These are phyloP conservation scores for Panthera leo DNA, from an alignment of 2,113 vertebrate species.

Conservation along the genomic window DNA sequence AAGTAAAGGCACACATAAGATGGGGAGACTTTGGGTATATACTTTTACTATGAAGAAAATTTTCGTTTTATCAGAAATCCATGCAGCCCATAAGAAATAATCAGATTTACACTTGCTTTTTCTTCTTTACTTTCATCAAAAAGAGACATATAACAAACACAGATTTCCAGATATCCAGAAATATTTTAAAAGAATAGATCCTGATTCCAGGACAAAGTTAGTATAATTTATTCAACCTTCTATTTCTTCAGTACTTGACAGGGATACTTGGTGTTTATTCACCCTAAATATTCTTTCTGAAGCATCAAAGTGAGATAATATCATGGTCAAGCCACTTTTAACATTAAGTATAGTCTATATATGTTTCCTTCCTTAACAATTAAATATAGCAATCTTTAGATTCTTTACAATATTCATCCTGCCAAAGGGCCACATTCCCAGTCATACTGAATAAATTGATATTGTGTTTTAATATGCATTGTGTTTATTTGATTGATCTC, in stretches of 20 bases:
- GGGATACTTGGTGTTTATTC: background rate
- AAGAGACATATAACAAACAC: background rate
- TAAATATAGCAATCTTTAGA: background rate
- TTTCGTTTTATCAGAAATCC: background rate
- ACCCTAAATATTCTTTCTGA: background rate
- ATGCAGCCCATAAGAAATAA: background rate
- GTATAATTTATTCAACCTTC: background rate
- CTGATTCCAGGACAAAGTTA: background rate
- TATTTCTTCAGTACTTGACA: background rate
- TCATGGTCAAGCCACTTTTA: background rate
- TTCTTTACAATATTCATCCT: background rate
- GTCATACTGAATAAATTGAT: background rate
- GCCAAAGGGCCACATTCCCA: background rate
- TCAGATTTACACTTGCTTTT: background rate
- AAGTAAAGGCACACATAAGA: background rate
- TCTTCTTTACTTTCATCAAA: background rate
- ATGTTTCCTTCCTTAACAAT: background rate
- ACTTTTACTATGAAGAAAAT: background rate
- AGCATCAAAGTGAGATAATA: background rate
- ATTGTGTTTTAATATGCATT: background rate
- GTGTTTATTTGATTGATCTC: constrained; percentile 11
- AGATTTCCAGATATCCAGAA: background rate
- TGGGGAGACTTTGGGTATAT: background rate
- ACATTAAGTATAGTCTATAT: background rate
- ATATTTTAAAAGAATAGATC: background rate